phyloP scores from a whole-genome alignment of 2,113 vertebrate species.

The Pollimyrus isidori region DNA sequence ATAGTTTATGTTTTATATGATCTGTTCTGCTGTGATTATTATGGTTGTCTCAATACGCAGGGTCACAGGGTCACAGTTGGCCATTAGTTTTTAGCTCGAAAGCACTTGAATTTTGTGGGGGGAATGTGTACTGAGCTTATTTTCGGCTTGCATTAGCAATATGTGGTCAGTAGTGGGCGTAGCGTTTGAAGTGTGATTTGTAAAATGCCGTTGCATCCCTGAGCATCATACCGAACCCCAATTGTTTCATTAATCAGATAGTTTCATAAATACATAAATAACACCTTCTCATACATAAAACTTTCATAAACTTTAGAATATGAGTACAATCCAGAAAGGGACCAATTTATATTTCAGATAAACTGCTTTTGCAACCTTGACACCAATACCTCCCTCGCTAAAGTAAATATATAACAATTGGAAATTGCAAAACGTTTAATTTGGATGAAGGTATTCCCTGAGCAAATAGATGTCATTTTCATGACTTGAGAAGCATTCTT shows the following conservation, averaged over 20 bases:
- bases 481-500: neutral
- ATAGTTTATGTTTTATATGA: neutral
- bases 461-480: constrained; percentile 1
- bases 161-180: neutral
- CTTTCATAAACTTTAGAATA: neutral
- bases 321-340: neutral
- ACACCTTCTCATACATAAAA: neutral
- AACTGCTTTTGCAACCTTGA: neutral
- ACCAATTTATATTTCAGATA: neutral
- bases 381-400: neutral
- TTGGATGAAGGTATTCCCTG: neutral
- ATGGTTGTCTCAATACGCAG: neutral
- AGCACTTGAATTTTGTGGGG: neutral
- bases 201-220: neutral
- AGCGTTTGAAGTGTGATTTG: neutral
- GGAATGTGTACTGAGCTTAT: neutral
- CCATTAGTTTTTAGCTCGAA: neutral
- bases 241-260: neutral
- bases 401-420: constrained; percentile 1
- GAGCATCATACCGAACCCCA: neutral
- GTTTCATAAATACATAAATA: neutral
- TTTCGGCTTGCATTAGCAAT: neutral
- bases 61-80: neutral
- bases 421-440: neutral
- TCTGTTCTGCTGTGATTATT: neutral